Evolutionary conservation across 2,797 vertebrate species (phyloP).

Genomic region (Spinus olivaceus): DNA sequence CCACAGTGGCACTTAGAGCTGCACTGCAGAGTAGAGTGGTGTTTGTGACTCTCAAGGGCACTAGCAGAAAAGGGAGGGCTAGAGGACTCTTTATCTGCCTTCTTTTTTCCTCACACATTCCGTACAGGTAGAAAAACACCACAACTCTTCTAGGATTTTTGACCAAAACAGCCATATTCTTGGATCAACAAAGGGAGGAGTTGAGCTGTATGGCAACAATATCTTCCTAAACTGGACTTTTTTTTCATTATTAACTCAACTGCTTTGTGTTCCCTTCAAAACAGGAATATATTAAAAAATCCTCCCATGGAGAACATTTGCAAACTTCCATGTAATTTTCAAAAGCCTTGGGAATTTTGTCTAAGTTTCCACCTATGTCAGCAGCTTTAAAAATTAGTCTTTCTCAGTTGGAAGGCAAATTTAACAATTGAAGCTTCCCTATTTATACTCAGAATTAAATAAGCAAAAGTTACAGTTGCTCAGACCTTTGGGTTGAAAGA

Average conservation of each 20-base stretch:
- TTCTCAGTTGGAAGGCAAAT: neutral
- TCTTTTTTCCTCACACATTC: neutral
- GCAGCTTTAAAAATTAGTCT: neutral
- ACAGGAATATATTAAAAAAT: neutral
- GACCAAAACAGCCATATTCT: neutral
- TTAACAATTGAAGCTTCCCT: neutral
- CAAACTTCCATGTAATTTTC: neutral
- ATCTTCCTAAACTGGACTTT: neutral
- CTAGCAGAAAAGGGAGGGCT: neutral
- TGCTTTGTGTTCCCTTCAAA: neutral
- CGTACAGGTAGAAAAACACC: neutral
- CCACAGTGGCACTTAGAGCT: neutral
- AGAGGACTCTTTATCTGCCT: neutral
- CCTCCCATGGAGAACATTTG: neutral
- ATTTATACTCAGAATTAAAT: neutral
- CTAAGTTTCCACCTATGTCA: neutral
- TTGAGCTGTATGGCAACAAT: neutral
- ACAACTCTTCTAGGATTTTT: neutral
- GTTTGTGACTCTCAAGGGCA: neutral
- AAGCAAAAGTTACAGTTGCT: neutral
- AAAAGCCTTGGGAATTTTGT: neutral
- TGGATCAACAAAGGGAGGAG: neutral
- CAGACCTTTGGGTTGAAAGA: neutral
- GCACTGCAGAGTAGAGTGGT: neutral
- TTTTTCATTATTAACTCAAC: neutral